These are phyloP conservation scores for Notodonta dromedarius DNA, from an alignment of 2,888 invertebrate species.

Conservation along the genomic window DNA sequence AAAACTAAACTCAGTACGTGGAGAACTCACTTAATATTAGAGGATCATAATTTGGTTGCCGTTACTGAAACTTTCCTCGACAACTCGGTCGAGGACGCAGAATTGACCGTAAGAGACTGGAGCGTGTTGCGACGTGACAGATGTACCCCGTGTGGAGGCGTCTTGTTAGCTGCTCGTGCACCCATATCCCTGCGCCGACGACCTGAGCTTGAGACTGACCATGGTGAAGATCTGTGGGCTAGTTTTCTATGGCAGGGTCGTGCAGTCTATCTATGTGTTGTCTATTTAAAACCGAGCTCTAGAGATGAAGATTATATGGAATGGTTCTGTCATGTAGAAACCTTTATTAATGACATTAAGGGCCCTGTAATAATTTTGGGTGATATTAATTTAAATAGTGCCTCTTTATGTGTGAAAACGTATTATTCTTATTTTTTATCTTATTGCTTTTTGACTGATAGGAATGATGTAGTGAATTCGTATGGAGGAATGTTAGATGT, in stretches of 20 bases:
- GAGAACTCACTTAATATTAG: neutral
- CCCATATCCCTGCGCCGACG: neutral
- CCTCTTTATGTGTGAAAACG: neutral
- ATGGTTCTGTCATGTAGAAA: neutral
- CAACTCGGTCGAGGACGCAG: neutral
- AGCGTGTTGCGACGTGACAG: neutral
- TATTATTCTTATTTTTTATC: conserved; percentile 12
- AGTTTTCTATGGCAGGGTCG: neutral
- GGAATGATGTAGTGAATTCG: conserved; percentile 8
- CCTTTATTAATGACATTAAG: conserved; percentile 2
- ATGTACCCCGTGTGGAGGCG: neutral
- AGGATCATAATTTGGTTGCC: neutral
- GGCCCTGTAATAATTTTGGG: conserved; percentile 7
- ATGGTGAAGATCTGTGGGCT: neutral
- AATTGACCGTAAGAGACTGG: neutral
- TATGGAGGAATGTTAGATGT: too few species aligned
- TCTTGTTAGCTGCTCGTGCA: neutral
- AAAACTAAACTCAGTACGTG: conserved; percentile 4
- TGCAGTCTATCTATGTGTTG: neutral
- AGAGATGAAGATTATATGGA: neutral
- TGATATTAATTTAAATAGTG: conserved; percentile 11
- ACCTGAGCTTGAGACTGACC: neutral
- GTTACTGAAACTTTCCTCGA: neutral
- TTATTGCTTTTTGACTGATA: conserved; percentile 8
- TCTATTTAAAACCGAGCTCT: neutral